These are phyloP conservation scores for Acrocephalus kingi DNA, from an alignment of 2,113 vertebrate genomes.

Conservation along the genomic window DNA sequence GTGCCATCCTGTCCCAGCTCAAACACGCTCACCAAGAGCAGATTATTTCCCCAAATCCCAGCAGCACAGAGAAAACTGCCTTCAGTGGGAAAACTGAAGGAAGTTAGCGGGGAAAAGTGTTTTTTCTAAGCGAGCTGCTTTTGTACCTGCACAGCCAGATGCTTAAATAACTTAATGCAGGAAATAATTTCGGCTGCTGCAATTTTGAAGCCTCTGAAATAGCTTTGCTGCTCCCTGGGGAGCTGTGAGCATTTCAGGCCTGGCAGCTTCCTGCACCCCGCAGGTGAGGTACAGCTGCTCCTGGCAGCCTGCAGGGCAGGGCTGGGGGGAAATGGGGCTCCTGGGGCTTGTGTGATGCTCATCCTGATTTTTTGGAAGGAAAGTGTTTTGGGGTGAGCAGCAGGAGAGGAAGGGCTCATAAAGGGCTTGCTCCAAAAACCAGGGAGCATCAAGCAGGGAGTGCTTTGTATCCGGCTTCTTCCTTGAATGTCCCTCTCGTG, in stretches of 20 bases:
- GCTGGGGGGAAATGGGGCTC: background rate
- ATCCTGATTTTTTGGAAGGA: background rate
- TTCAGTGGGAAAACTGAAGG: background rate
- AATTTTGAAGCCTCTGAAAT: slow-evolving; percentile 1
- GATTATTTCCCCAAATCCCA: background rate
- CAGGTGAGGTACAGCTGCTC: background rate
- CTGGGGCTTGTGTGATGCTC: background rate
- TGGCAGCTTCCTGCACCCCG: background rate
- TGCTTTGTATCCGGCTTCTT: background rate
- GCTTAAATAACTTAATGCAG: background rate
- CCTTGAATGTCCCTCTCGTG: rapidly evolving
- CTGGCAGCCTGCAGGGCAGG: rapidly evolving
- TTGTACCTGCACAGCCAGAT: background rate
- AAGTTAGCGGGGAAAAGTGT: background rate
- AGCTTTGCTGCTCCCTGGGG: background rate
- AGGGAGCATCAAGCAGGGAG: background rate
- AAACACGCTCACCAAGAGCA: background rate
- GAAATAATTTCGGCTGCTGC: background rate
- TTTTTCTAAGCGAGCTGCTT: background rate
- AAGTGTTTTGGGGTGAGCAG: background rate
- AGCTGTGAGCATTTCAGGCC: background rate
- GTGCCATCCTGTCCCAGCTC: background rate
- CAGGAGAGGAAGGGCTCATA: background rate
- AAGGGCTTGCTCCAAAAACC: background rate
- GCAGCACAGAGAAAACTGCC: rapidly evolving